phyloP scores from a whole-genome alignment of 2,113 vertebrate genomes.

The Peromyscus leucopus region DNA sequence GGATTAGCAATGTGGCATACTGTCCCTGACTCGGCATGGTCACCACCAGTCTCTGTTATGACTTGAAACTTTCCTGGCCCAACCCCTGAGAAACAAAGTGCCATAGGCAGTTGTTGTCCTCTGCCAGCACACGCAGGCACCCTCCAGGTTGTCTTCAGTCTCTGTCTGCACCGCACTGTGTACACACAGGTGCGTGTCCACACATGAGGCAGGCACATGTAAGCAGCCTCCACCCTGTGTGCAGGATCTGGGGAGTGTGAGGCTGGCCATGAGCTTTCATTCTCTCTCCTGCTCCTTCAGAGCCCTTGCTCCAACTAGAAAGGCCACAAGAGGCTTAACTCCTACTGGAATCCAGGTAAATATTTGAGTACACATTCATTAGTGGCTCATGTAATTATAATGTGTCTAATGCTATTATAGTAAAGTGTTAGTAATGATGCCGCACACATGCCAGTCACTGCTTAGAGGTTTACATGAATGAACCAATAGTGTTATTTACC shows the following conservation, averaged over 20 bases:
- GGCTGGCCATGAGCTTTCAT: background rate
- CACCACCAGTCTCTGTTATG: background rate
- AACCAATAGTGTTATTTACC: background rate
- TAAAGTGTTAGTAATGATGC: background rate
- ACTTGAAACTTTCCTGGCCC: background rate
- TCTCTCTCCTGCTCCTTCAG: no score
- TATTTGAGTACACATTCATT: conserved; percentile 32
- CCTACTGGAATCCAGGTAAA: background rate
- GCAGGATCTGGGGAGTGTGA: background rate
- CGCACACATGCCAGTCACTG: background rate
- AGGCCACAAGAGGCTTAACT: background rate
- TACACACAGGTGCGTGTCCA: no score
- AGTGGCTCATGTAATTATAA: background rate
- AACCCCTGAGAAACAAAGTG: background rate
- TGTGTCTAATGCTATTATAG: background rate
- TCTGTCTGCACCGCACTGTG: background rate
- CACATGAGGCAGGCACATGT: background rate
- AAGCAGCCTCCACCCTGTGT: background rate
- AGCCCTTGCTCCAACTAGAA: background rate
- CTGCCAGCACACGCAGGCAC: accelerated
- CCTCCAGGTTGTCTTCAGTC: background rate
- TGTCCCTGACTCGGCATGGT: background rate
- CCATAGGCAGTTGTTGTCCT: accelerated
- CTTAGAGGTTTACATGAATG: background rate
- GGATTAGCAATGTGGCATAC: no score